Evolutionary conservation across 2,113 vertebrate species (phyloP), one percentile per base, ranked within the genome.

Genomic region (Phyllostomus discolor): DNA sequence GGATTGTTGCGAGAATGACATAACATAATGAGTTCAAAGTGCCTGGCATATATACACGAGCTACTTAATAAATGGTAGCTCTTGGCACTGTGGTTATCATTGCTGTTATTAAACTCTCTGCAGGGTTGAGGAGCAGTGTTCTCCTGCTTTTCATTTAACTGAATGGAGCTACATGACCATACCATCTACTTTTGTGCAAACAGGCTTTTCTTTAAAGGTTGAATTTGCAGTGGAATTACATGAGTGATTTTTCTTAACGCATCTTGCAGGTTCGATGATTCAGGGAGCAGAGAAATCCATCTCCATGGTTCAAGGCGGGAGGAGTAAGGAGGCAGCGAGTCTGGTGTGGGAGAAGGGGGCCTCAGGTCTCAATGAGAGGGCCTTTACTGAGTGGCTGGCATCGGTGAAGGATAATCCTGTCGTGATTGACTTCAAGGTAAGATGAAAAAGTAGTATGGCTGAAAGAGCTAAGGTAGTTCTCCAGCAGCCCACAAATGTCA

Each of bases 371-470:
- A 97, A 97, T 19, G 89, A 97, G 10, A 90, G 4, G 0, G 66
- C 97, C 38, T 99, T 98, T 97, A 98, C 85, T 72, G 94, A 99
- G 84, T 99, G 99, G 99, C 95, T 99, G 54, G 98, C 98, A 81
- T 99, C 99, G 1, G 98, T 98, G 17, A 99, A 99, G 33, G 99
- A 99, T 24, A 99, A 99, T 95, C 99, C 99, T 0, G 82, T 92
- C 20, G 98, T 99, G 41, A 95, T 99, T 24, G 98, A 99, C 15
- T 99, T 98, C 97, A 93, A 99, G 99, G 99, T 99, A 96, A 97
- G 91, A 90, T 69, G 85, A 22, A 1, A 95, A 62, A 16, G 50
- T 38, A 83, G 19, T 15, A n/a, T 0, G 33, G n/a, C 59, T 72
- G 28, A 75, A 16, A 54, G 20, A 92, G 5, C 12, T 69, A 15